Evolutionary conservation across 2,797 vertebrate species (phyloP), one percentile per base, ranked within the genome.

Genomic region (Nannoperca australis): DNA sequence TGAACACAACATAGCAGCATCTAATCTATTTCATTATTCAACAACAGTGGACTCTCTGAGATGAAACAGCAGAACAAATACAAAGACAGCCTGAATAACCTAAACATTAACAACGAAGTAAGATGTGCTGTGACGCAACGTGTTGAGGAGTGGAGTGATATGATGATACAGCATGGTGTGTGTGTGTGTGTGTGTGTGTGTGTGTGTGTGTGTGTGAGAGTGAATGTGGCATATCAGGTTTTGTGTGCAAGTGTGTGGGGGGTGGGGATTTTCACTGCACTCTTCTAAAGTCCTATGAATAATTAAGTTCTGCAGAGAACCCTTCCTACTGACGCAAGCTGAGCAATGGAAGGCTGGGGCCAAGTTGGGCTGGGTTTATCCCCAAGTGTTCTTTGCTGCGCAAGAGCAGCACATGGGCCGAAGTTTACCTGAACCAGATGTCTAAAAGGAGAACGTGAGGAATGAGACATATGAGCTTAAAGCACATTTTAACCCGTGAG

Each of bases 251-350:
- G 79, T 87, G 88, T 73, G 83, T 80, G 82, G 78, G 86, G 86
- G 86, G 90, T 79, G 82, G 91, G 86, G 90, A 85, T 86, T 93
- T 91, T 91, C 86, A 88, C 92, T 86, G 90, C 91, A 89, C 93
- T 91, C 89, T 77, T 89, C 85, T 85, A 83, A 92, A 89, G 84
- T 64, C 66, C 81, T 73, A 95, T 96, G 91, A 94, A 95, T 95
- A 92, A 96, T 95, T 94, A 94, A 95, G 85, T 61, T 90, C 89
- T 93, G 93, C 93, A 91, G 94, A 93, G 87, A 93, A 92, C 91
- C 85, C 88, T 84, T 89, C 91, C 82, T 84, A 91, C 87, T 73
- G 82, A 91, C 81, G 87, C 79, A 58, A 78, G 82, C 92, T 76
- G 83, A 88, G 90, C 86, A 65, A 72, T 22, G 63, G 63, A 77